Evolutionary conservation across 2,113 vertebrate genomes (phyloP).

Genomic region (Pagrus major): DNA sequence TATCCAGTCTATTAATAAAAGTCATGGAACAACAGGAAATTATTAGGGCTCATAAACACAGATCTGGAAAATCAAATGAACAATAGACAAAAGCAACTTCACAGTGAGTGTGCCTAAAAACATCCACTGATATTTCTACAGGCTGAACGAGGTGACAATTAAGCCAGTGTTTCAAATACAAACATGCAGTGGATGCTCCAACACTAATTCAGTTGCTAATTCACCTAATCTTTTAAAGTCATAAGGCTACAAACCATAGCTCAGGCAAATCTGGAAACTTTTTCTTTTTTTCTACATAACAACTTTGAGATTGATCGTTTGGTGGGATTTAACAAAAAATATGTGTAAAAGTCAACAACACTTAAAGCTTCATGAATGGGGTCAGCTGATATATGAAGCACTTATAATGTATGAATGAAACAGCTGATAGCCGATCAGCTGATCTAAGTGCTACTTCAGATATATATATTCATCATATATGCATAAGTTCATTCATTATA

Average conservation of each 20-base stretch:
- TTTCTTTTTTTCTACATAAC: too few species aligned
- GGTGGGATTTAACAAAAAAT: background rate
- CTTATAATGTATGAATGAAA: background rate
- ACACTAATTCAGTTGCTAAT: background rate
- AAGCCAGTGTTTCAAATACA: background rate
- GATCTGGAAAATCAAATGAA: constrained; percentile 51
- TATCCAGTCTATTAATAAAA: constrained; percentile 52
- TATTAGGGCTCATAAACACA: constrained; percentile 52
- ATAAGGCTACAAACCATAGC: background rate
- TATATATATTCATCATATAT: too few species aligned
- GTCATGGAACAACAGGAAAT: constrained; percentile 69
- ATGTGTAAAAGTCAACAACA: background rate
- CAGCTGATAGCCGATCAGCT: background rate
- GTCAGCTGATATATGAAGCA: background rate
- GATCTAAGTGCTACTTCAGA: background rate
- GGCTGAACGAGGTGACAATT: background rate
- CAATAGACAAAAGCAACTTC: constrained; percentile 41
- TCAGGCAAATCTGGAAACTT: background rate
- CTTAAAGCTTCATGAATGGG: background rate
- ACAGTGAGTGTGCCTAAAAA: constrained; percentile 6
- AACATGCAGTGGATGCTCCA: background rate
- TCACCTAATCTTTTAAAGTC: background rate
- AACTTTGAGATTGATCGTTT: background rate
- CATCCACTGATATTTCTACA: background rate
- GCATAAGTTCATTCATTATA: background rate